Evolutionary conservation across 2,113 vertebrate species (phyloP).

Genomic region (cattle (Bos taurus)): ARS-UCD2.0 NC_037352.1:12450501-12451000

Average conservation of each 20-base stretch:
- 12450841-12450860: neutral
- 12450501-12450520: too few relatives aligned
- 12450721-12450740: neutral
- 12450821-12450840: neutral
- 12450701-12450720: neutral
- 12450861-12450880: neutral
- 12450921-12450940: neutral
- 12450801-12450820: neutral
- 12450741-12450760: neutral
- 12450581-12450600: neutral
- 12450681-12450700: neutral
- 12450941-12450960: neutral
- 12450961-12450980: neutral
- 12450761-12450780: neutral
- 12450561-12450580: neutral
- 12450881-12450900: neutral
- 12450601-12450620: neutral
- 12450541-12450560: neutral
- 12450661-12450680: neutral
- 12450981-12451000: constrained; percentile 3
- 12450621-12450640: neutral
- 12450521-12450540: neutral
- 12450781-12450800: neutral
- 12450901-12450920: neutral
- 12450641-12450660: neutral